Base-by-base conservation (phyloP, 1,140 invertebrate genomes). In the Neodiprion lecontei region DNA sequence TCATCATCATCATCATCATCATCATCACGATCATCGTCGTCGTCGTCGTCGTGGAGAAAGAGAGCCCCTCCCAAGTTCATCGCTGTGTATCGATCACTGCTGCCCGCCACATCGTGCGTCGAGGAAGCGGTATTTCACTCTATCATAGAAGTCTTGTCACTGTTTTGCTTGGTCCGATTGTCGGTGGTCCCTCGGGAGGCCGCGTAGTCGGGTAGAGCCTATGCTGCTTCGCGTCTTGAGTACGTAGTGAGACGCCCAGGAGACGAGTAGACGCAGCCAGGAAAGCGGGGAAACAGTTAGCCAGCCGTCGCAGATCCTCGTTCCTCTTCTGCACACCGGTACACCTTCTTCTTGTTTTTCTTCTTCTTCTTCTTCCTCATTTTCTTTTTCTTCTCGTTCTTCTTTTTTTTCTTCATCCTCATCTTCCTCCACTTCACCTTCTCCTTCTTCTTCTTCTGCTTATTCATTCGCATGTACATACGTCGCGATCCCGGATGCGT, bases 381-480 rank as follows among this genome's bases (percentile, higher is more conserved):
- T 5, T 40, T 40, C 1, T 40, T 40, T 5, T 40, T 40, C 28
- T 40, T 40, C 28, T 40, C 5, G 2, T 40, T 40, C 28, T 4
- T 2, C 28, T 40, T 40, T 5, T 40, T 2, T 5, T 40, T 17
- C n/a, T 61, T 21, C 17, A 21, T 21, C 17, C 17, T 21, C 17
- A 21, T 21, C 17, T 21, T 21, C 17, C 17, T 21, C 0, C 17
- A 21, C 17, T 21, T 21, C 17, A 21, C 17, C 17, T 40, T 40
- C 28, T 40, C 5, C 28, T 40, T 2, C 28, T 40, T 40, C 28
- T 40, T 2, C 28, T 40, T 17, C n/a, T 61, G 53, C 53, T 61
- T 17, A 17, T 61, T 61, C 53, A 61, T 61, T 61, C 53, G 53
- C 53, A 61, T 61, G 53, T 61, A 61, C 11, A 61, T 61, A 61